Conservation (phyloP, 1,140 invertebrate species). For the Euwallacea similis region DNA sequence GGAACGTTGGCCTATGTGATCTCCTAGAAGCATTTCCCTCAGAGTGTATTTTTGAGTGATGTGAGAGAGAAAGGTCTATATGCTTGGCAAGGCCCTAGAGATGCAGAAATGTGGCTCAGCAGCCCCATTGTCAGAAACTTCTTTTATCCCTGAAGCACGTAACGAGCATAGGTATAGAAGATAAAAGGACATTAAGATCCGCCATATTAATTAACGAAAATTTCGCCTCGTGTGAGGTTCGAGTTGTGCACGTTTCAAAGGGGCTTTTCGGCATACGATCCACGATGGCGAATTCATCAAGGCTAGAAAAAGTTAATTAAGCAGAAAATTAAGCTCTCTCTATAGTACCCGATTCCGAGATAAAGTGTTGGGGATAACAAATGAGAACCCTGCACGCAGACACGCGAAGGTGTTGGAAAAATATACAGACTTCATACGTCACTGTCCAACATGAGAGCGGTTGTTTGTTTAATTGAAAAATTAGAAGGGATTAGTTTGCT, state of each 20-base stretch:
- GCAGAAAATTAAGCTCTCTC: neutral
- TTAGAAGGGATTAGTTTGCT: neutral
- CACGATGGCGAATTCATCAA: neutral
- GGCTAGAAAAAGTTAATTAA: neutral
- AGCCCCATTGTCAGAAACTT: conserved; percentile 1
- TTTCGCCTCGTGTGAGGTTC: neutral
- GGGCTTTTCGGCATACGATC: neutral
- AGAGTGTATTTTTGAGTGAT: neutral
- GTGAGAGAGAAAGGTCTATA: neutral
- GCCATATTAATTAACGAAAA: neutral
- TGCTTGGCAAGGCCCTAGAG: neutral
- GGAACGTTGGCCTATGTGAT: neutral
- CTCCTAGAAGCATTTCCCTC: neutral
- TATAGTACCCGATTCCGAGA: conserved; percentile 12
- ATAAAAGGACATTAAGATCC: neutral
- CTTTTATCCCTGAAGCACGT: conserved; percentile 11
- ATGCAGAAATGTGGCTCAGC: conserved; percentile 10
- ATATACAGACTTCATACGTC: conserved; percentile 28
- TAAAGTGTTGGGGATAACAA: conserved; percentile 25
- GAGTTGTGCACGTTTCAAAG: neutral
- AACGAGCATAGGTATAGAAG: neutral
- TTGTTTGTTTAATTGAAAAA: conserved; percentile 27
- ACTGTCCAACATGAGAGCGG: conserved; percentile 14
- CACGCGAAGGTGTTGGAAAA: conserved; percentile 34
- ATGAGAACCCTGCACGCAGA: conserved; percentile 17